Base-by-base conservation (phyloP, 2,113 vertebrate species). In the Sceloporus tristichus region DNA sequence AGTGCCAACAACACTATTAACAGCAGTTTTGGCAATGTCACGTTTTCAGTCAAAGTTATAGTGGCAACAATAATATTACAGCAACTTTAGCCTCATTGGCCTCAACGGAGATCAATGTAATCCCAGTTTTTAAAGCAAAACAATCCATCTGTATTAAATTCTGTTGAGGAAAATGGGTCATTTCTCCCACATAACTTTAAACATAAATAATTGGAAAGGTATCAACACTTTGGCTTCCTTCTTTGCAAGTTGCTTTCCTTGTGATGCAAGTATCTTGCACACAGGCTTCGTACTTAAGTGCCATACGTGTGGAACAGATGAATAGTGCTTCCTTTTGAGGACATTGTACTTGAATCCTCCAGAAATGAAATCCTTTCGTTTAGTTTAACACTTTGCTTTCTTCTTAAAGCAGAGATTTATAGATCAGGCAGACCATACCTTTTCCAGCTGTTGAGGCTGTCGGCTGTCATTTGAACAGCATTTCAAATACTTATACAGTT, bases 221-320 rank as follows among this genome's bases (percentile, higher is more conserved):
- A 27, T 74, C 29, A 0, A 2, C 27, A 40, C 11, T 78, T 71
- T 34, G 21, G n/a, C 34, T 53, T 83, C n/a, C 6, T 18, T n/a
- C 68, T 34, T 59, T 87, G 71, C 75, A 66, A 85, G 53, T 13
- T 10, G 0, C 5, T 11, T 73, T 90, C 7, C 79, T 18, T 19
- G 79, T 59, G 38, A 7, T 11, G 8, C 62, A 81, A 19, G n/a
- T 76, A 9, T 62, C 48, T 90, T n/a, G 74, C 80, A 77, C 85
- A 78, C 76, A 70, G 13, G n/a, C 65, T 83, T 87, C 38, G 42
- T 70, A 38, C 75, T 38, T 42, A 68, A 75, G 38, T 81, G 8
- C 25, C 27, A n/a, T 56, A n/a, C 4, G 1, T 27, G 14, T 7
- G 6, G 25, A 54, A 18, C 2, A 10, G 3, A 13, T 84, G 10